Conservation (phyloP, 64 coral and sea anemone genomes). For the Pachyseris speciosa region DNA sequence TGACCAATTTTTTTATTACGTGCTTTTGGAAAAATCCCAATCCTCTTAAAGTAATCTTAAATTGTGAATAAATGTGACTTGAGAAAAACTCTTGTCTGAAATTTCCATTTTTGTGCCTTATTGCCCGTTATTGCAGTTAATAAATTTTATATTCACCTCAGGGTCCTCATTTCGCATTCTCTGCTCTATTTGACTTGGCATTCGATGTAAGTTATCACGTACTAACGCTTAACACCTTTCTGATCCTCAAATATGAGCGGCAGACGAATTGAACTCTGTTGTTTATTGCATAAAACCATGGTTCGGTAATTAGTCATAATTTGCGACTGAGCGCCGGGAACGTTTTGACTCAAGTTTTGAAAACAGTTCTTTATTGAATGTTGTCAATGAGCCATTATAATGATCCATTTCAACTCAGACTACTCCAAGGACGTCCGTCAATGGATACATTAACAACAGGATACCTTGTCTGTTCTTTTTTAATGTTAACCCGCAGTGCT, state of each 20-base stretch:
- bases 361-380: neutral
- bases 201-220: too few species aligned
- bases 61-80: neutral
- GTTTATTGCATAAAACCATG: constrained; percentile 1
- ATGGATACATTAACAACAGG: neutral
- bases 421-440: neutral
- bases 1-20: too few species aligned
- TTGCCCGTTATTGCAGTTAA: neutral
- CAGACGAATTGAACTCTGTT: constrained; percentile 16
- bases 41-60: too few species aligned
- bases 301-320: constrained; percentile 9
- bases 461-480: neutral
- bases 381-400: neutral
- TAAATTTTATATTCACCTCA: neutral
- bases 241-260: neutral
- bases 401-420: neutral
- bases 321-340: neutral
- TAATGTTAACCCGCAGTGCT: neutral
- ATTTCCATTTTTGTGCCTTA: neutral
- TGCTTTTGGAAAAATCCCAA: too few species aligned
- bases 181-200: neutral
- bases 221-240: neutral
- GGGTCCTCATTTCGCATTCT: neutral
- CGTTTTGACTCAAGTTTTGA: neutral
- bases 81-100: neutral